These are phyloP conservation scores for Tigriopus californicus DNA, from an alignment of 2,888 invertebrate genomes.

Conservation along the genomic window DNA sequence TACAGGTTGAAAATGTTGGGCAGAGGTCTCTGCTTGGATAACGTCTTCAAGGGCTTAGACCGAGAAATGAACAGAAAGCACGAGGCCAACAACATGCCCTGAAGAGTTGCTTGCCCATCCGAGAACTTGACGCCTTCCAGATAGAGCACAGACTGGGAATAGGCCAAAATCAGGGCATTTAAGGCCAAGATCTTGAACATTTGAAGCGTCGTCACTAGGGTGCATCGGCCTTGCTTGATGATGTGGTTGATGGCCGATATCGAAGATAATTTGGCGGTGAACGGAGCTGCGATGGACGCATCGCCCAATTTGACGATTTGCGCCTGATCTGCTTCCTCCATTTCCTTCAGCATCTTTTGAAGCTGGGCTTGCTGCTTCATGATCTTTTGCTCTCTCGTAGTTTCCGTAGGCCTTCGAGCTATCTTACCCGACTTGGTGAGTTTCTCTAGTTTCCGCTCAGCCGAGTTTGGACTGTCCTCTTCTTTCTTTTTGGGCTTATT, in stretches of 20 bases:
- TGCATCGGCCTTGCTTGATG: slow-evolving; percentile 97
- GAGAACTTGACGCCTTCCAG: slow-evolving; percentile 94
- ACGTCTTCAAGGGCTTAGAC: slow-evolving; percentile 82
- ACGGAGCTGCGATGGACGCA: slow-evolving; percentile 96
- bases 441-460: neutral
- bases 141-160: slow-evolving; percentile 94
- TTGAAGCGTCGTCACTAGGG: slow-evolving; percentile 92
- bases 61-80: slow-evolving; percentile 96
- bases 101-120: slow-evolving; percentile 91
- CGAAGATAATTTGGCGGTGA: slow-evolving; percentile 90
- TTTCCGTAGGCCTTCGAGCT: neutral
- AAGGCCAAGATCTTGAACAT: slow-evolving; percentile 99
- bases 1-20: slow-evolving; percentile 98
- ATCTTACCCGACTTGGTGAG: neutral
- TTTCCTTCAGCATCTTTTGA: slow-evolving; percentile 54
- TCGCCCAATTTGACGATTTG: slow-evolving; percentile 89
- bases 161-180: slow-evolving; percentile 90
- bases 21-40: slow-evolving; percentile 82
- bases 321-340: slow-evolving; percentile 49
- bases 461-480: neutral
- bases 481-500: slow-evolving; percentile 23
- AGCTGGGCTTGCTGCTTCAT: slow-evolving; percentile 30
- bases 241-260: slow-evolving; percentile 91
- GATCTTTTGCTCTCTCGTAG: neutral
- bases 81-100: slow-evolving; percentile 81